Evolutionary conservation across 2,797 vertebrate genomes (phyloP), one percentile per base, ranked within the genome.

Genomic region (Poliocrania exsul): DNA sequence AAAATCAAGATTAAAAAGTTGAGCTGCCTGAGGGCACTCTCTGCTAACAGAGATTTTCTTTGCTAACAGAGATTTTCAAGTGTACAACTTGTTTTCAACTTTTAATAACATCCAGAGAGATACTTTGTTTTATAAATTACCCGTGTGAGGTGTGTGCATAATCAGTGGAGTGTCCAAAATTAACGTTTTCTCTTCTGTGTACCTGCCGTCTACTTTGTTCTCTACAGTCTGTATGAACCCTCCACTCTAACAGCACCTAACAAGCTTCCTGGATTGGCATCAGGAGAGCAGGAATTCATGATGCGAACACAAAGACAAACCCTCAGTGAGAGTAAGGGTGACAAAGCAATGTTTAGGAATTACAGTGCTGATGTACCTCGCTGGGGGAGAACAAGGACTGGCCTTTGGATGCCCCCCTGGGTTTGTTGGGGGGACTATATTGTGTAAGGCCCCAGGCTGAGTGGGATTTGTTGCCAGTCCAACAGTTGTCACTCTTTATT

Each of bases 1-100:
- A 91, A 86, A 85, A 94, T 57, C 44, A 87, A 90, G 81, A 96
- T 87, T 89, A 61, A 77, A 60, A 92, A 88, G 33, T 38, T 87
- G 37, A 89, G 49, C 33, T 94, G 67, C 75, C 91, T 71, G 60
- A 85, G 79, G 89, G 71, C 71, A 87, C 46, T 82, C 89, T 72
- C 80, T 85, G 37, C 64, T 95, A 87, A 92, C 74, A 95, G 56
- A 93, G 67, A 70, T 82, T 84, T 93, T 77, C 40, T 79, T 80
- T 87, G 33, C 56, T 94, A 89, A 92, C 81, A 95, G 56, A 92
- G 65, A 77, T 83, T 82, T 93, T 81, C 42, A 92, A 81, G 51
- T 47, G 16, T 65, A 78, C 49, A 77, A 40, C 35, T 82, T 80
- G 47, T 2, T 92, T 87, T 67, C 51, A 29, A 74, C 53, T 82